Evolutionary conservation across 2,113 vertebrate genomes (phyloP).

Genomic region (Callorhinus ursinus): DNA sequence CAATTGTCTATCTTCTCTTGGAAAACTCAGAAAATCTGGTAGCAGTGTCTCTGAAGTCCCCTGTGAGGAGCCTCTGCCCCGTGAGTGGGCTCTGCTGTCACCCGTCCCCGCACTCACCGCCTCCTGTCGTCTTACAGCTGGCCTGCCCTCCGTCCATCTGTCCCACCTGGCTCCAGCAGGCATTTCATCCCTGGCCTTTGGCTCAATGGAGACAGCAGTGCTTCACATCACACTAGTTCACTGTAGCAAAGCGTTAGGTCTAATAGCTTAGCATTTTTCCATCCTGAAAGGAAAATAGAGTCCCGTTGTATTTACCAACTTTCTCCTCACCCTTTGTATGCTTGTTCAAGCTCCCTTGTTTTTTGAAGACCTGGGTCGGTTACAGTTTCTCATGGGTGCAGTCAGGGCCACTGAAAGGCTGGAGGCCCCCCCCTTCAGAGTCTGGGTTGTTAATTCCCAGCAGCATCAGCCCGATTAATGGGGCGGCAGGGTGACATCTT

Average conservation of each 20-base stretch:
- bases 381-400: not conserved
- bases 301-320: not conserved
- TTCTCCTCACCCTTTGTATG: not conserved
- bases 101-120: fast-evolving
- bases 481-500: not conserved
- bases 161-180: not conserved
- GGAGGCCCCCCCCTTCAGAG: not conserved
- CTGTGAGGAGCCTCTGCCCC: not conserved
- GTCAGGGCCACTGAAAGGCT: not conserved
- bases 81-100: no score
- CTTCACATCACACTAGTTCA: not conserved
- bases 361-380: not conserved
- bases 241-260: not conserved
- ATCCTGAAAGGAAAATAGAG: not conserved
- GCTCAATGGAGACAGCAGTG: not conserved
- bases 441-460: not conserved
- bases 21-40: not conserved
- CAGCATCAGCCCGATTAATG: not conserved
- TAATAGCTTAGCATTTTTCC: not conserved
- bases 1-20: not conserved
- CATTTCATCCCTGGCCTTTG: not conserved
- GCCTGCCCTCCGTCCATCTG: fast-evolving
- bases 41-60: not conserved
- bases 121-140: fast-evolving
- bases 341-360: not conserved